Base-by-base conservation (phyloP, 2,113 vertebrate genomes). In the Sminthopsis crassicaudata region DNA sequence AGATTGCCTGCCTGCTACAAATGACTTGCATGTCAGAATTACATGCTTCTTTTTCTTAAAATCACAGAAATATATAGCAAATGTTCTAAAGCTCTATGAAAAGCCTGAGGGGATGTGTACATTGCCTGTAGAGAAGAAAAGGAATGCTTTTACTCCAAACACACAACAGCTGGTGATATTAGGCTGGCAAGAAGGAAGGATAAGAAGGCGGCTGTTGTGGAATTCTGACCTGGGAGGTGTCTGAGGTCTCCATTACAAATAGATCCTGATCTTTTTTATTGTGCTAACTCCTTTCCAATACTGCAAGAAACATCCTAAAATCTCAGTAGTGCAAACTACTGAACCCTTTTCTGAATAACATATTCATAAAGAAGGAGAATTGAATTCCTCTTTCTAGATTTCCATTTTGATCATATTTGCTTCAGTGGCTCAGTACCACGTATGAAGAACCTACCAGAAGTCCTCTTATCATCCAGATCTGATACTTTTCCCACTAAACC, bases 151-250 rank as follows among this genome's bases (percentile, higher is more conserved):
- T 94, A 57, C 60, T 94, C 26, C 93, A 93, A 89, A 51, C 50
- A 22, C 52, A 55, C 54, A 91, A 52, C 95, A 92, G 89, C 88
- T 88, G 95, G 53, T 25, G 52, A n/a, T 84, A 60, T 88, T 53
- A 46, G 67, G 48, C 90, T 53, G 46, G 91, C n/a, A 93, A 95
- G 94, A 94, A 95, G 95, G 90, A 93, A 94, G 91, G 60, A 92
- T n/a, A 46, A 89, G 51, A 90, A 95, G 94, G 76, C 48, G 89
- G 97, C 76, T 94, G 91, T 91, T 97, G 89, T 95, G 89, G 89
- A 94, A 89, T 95, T 95, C 91, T 96, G 91, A 97, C 57, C 92
- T 95, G 92, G 95, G 90, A 94, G 48, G 27, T 48, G 94, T 97
- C 97, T 91, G 96, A 95, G 95, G n/a, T 94, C 54, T 76, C 51